phyloP scores from a whole-genome alignment of 2,797 vertebrate genomes.

The Onychomys arenicola region DNA sequence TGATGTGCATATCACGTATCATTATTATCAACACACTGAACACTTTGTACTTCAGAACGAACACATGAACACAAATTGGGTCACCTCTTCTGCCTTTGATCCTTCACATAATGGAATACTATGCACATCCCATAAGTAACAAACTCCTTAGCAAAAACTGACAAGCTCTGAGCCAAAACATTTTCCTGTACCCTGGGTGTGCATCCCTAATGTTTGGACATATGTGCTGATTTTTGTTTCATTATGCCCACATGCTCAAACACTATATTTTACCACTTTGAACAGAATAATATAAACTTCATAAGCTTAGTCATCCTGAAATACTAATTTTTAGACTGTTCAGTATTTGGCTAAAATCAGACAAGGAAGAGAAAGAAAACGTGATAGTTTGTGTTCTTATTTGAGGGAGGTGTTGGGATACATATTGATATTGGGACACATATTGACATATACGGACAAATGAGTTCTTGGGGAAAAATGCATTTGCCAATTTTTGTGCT shows the following conservation, averaged over 20 bases:
- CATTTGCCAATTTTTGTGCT: not conserved
- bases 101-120: not conserved
- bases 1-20: not conserved
- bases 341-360: not conserved
- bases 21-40: not conserved
- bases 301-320: not conserved
- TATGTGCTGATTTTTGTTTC: not conserved
- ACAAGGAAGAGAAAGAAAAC: not conserved
- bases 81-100: not conserved
- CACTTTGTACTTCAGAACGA: not conserved
- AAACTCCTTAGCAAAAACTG: not conserved
- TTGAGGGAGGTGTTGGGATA: not conserved
- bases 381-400: not conserved
- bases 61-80: not conserved
- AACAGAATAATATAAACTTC: slow-evolving; percentile 11
- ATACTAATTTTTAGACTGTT: not conserved
- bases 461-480: not conserved
- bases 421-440: not conserved
- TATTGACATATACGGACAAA: not conserved
- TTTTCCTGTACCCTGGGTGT: not conserved
- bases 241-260: not conserved
- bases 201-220: not conserved
- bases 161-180: not conserved
- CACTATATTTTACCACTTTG: slow-evolving; percentile 6
- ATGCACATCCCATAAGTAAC: not conserved